Evolutionary conservation across 2,797 vertebrate genomes (phyloP), one percentile per base, ranked within the genome.

Genomic region (Melanogrammus aeglefinus): DNA sequence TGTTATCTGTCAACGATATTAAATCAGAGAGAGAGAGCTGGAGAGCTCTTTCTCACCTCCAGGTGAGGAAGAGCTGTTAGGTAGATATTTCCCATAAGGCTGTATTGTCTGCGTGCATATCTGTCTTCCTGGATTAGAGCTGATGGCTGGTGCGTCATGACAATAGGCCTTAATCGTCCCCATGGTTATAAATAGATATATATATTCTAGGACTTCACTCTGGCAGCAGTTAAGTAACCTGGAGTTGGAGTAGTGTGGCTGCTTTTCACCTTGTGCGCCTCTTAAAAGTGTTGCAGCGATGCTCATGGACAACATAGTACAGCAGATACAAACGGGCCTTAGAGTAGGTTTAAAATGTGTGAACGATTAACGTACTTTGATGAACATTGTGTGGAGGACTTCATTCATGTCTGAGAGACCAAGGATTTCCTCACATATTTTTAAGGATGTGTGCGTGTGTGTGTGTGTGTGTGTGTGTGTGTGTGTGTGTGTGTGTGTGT

Each of bases 221-320:
- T 85, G 89, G 80, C 71, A 6, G 83, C 3, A 21, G 24, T 78
- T 74, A 79, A 92, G 93, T 94, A 93, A 80, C 86, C 93, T 93
- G 92, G 81, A 57, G 12, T 12, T 21, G 18, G 16, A 18, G 16
- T 7, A 1, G 47, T 57, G 0, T 18, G 47, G 47, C 47, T 57
- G 47, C 47, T 57, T 16, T 44, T 16, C 41, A 44, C 41, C 47
- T 6, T 12, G 47, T 14, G 47, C 47, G 47, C 41, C 10, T 44
- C 13, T 44, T 21, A 4, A 57, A 18, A 4, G 2, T 1, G 18
- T 2, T 6, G 47, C 47, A 21, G 16, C 18, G 47, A 57, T 18
- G 6, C 18, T 57, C 18, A 51, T 21, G 16, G 14, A 18, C 44
- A 12, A 21, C 18, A 51, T 6, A 51, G 18, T 63, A 8, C n/a